A percentile compares a stretch with the other conserved stretches of the same genome.
Conservation (phyloP, 2,888 invertebrate species). For the Drosophila eohydei region DNA sequence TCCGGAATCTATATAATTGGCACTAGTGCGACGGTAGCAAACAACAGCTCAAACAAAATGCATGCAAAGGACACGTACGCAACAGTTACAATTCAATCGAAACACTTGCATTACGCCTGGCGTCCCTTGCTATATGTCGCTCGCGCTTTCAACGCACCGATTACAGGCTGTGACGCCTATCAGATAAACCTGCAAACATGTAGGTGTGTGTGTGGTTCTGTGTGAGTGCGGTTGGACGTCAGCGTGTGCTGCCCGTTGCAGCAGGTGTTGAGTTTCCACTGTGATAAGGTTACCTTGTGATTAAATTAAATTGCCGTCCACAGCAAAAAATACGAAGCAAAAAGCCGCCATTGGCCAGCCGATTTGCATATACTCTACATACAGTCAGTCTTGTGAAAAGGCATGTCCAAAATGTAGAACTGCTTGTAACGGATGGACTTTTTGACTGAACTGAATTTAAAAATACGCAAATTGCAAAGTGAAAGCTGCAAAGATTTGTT, state of each 20-base stretch:
- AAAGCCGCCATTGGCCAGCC: background rate
- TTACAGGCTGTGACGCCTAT: slow-evolving; percentile 34
- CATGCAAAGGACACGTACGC: slow-evolving; percentile 18
- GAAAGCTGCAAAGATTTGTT: too few species aligned
- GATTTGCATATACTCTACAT: background rate
- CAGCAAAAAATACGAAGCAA: slow-evolving; percentile 31
- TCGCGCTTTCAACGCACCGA: slow-evolving; percentile 21
- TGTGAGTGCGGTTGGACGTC: slow-evolving; percentile 15
- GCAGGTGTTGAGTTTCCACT: slow-evolving; percentile 66
- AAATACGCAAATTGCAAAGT: too few species aligned
- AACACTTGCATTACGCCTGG: slow-evolving; percentile 3
- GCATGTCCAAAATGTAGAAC: too few species aligned
- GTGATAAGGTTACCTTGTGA: slow-evolving; percentile 72
- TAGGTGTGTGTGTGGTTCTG: slow-evolving; percentile 15
- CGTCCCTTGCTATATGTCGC: background rate
- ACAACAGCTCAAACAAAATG: slow-evolving; percentile 37
- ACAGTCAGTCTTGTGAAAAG: background rate
- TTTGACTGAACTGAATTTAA: background rate
- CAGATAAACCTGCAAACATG: slow-evolving; percentile 13
- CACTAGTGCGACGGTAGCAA: slow-evolving; percentile 41
- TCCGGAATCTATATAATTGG: slow-evolving; percentile 70
- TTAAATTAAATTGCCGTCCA: slow-evolving; percentile 74
- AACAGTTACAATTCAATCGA: slow-evolving; percentile 36
- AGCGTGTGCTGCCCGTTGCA: slow-evolving; percentile 12
- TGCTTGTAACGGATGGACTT: background rate